phyloP scores from a whole-genome alignment of 2,113 vertebrate genomes.

The Prinia subflava region DNA sequence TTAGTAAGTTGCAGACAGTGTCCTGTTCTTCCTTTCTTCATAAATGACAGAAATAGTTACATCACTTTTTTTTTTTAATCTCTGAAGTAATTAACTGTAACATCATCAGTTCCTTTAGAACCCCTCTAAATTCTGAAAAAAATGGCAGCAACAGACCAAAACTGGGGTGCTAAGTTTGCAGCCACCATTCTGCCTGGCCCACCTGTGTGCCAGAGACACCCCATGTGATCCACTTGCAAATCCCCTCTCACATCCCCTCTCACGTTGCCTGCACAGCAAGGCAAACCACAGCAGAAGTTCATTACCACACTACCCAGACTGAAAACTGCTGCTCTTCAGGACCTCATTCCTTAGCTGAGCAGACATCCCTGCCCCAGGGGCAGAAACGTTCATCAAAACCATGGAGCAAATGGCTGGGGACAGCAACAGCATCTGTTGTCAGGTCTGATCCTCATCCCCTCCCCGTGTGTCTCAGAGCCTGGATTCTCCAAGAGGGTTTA shows the following conservation, averaged over 20 bases:
- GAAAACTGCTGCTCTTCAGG: background rate
- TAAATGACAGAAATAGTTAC: background rate
- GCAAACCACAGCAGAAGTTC: background rate
- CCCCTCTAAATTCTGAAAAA: background rate
- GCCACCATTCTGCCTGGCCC: background rate
- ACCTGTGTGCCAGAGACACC: background rate
- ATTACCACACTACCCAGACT: background rate
- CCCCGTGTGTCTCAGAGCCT: background rate
- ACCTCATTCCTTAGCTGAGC: background rate
- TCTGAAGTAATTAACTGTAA: background rate
- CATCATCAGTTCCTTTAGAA: background rate
- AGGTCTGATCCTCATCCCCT: background rate
- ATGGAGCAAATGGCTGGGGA: background rate
- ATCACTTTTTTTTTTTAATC: background rate
- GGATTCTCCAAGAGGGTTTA: background rate
- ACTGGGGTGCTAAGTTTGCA: rapidly evolving
- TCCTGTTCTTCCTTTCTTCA: background rate
- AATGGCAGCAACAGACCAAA: background rate
- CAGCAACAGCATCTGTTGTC: slow-evolving; percentile 13
- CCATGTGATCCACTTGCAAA: background rate
- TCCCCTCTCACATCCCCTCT: rapidly evolving
- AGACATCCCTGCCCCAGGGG: background rate
- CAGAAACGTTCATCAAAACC: background rate
- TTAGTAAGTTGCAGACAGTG: background rate
- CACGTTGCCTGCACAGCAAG: rapidly evolving